These are phyloP conservation scores for Drosophila elegans DNA, from an alignment of 1,140 invertebrate species.

Conservation along the genomic window DNA sequence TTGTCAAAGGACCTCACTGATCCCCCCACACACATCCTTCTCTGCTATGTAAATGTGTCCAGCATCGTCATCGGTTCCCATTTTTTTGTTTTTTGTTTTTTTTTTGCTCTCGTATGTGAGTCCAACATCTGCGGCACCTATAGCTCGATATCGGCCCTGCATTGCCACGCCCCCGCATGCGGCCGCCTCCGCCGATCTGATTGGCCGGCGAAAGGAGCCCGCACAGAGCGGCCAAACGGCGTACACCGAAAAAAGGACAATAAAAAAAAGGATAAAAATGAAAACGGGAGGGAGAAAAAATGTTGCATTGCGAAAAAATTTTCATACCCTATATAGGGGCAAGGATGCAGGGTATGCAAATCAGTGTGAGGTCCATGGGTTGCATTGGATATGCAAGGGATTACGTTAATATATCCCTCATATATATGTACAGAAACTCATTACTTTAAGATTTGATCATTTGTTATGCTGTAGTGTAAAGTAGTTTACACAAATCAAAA, in stretches of 20 bases:
- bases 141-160: conserved; percentile 40
- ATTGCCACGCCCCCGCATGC: conserved; percentile 65
- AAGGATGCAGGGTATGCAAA: conserved; percentile 1
- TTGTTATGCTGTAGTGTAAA: no score
- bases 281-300: background rate
- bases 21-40: background rate
- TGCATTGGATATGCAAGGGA: background rate
- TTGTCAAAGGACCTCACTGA: conserved; percentile 24
- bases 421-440: no score
- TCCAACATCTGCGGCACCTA: conserved; percentile 41
- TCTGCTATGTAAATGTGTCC: conserved; percentile 39
- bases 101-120: background rate
- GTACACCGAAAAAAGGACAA: conserved; percentile 25
- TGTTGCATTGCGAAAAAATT: conserved; percentile 33
- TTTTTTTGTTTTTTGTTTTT: background rate
- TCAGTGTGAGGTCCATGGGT: background rate
- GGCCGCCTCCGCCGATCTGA: conserved; percentile 57
- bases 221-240: conserved; percentile 11
- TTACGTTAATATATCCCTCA: no score
- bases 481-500: no score
- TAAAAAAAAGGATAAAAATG: conserved; percentile 12
- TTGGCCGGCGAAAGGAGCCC: conserved; percentile 46
- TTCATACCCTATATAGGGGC: conserved; percentile 25
- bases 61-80: conserved; percentile 19
- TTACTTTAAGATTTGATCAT: no score